Base-by-base conservation (phyloP, 2,113 vertebrate genomes). In the Hucho hucho region DNA sequence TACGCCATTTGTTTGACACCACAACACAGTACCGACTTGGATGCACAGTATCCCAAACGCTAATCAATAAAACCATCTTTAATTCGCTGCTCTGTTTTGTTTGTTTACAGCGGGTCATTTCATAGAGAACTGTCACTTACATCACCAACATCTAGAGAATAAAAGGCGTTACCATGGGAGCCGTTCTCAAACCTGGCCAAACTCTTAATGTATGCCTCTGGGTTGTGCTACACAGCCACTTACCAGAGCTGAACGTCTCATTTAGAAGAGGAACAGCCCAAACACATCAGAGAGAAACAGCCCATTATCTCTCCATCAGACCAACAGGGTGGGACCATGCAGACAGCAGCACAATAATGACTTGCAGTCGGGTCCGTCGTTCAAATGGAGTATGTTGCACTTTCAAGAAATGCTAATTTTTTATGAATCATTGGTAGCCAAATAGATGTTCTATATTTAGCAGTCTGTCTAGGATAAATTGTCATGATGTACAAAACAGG, bases 271-370 rank as follows among this genome's bases (percentile, higher is more conserved):
- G 69, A 84, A 82, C 86, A 81, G 86, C 85, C 84, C 71, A 61
- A 77, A 86, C 87, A 87, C 79, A 86, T 76, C 76, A 80, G 76
- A 68, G 37, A 79, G 73, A 76, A 75, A 89, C 88, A 90, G 88
- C 81, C 76, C 79, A 87, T 90, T 85, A 89, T 85, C 81, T 84
- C 79, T 84, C 84, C 69, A 84, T 89, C 87, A 79, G 77, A 37
- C 12, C 12, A 37, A 67, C 28, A 20, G 28, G 28, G 29, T 9
- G 65, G 20, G 65, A 6, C 28, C 65, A 32, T 22, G 16, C 58
- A 61, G n/a, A n/a, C 18, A 56, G 58, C 20, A 61, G 58, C 1
- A 59, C n/a, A 11, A 56, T 9, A 61, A 22, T 61, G 7, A 61
- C 16, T 20, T 61, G 0, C 7, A 1, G n/a, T 61, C 9, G 6